Evolutionary conservation across 2,888 invertebrate species (phyloP).

Genomic region (Eupithecia vulgata): DNA sequence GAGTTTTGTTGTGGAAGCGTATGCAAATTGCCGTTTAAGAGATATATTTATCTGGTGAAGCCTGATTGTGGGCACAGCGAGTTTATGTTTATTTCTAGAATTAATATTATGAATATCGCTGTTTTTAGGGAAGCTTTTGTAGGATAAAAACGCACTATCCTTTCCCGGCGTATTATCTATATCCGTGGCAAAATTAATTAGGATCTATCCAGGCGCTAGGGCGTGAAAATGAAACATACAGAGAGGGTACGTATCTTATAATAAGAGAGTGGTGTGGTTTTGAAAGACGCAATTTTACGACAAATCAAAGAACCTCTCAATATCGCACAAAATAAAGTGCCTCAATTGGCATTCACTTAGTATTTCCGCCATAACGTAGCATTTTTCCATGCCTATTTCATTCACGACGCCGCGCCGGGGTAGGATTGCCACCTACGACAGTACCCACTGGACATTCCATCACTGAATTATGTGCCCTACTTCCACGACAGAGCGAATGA

Average conservation of each 20-base stretch:
- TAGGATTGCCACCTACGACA: constrained; percentile 30
- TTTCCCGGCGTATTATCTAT: not conserved
- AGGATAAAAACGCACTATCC: not conserved
- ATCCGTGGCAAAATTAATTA: not conserved
- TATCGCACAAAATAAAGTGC: constrained; percentile 8
- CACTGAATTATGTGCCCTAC: constrained; percentile 30
- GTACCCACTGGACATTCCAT: constrained; percentile 25
- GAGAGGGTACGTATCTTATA: not conserved
- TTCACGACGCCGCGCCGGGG: constrained; percentile 17
- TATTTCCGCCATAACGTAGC: constrained; percentile 25
- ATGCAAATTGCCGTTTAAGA: too few relatives aligned
- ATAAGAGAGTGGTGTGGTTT: not conserved
- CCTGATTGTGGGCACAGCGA: too few relatives aligned
- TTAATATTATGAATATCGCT: too few relatives aligned
- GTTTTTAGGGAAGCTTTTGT: too few relatives aligned
- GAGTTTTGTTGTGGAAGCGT: too few relatives aligned
- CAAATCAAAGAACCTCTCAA: constrained; percentile 5
- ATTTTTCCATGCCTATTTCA: constrained; percentile 22
- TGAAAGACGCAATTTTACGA: not conserved
- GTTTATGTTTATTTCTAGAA: too few relatives aligned
- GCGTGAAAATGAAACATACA: not conserved
- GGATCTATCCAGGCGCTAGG: not conserved
- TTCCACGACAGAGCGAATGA: constrained; percentile 20
- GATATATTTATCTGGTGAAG: too few relatives aligned
- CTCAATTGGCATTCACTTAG: constrained; percentile 12